These are phyloP conservation scores for Meloidogyne hapla DNA, from an alignment of 1,140 invertebrate species.

Conservation along the genomic window DNA sequence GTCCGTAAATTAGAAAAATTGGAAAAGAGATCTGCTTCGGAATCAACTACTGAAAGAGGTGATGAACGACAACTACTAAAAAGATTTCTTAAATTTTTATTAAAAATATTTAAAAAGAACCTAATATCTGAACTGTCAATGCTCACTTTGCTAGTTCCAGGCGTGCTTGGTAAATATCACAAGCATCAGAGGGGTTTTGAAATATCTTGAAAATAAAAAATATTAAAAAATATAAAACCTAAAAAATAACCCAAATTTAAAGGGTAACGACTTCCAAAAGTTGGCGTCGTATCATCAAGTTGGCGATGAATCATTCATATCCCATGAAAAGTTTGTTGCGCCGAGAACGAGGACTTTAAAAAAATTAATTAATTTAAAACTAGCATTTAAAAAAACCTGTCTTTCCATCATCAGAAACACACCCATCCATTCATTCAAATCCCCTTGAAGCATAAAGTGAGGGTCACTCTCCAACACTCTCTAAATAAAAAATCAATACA, in stretches of 20 bases:
- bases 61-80: too few species aligned
- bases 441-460: too few species aligned
- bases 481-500: too few species aligned
- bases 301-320: conserved; percentile 91
- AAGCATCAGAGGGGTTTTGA: conserved; percentile 59
- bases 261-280: conserved; percentile 23
- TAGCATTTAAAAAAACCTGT: conserved; percentile 17
- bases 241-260: conserved; percentile 28
- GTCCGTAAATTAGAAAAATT: too few species aligned
- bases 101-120: background rate
- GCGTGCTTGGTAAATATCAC: conserved; percentile 58
- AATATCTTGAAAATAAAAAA: conserved; percentile 42
- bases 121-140: conserved; percentile 53
- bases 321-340: conserved; percentile 99
- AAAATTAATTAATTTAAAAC: too few species aligned
- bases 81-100: background rate
- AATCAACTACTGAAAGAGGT: conserved; percentile 55
- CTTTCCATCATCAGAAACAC: conserved; percentile 12
- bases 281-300: conserved; percentile 77
- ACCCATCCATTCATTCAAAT: conserved; percentile 98
- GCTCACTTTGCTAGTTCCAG: conserved; percentile 52
- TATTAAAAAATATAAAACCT: too few species aligned
- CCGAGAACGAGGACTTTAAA: conserved; percentile 88
- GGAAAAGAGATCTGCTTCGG: too few species aligned
- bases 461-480: too few species aligned